Base-by-base conservation (phyloP, 1,140 invertebrate genomes). In the Drosophila subobscura region DNA sequence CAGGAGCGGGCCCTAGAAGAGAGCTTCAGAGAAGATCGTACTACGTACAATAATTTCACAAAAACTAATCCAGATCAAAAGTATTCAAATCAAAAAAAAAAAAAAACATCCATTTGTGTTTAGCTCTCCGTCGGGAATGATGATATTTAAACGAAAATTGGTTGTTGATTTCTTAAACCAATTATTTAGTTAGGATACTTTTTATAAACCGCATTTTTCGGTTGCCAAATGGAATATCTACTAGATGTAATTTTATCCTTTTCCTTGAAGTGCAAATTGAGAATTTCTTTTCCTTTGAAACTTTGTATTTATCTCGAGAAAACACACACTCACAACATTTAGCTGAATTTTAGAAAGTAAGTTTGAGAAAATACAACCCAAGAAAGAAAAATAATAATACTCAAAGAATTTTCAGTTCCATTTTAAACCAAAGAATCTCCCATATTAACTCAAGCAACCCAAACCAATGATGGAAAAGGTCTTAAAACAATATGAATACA, bases 21-120 rank as follows among this genome's bases (percentile, higher is more conserved):
- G 57, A 52, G 50, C 44, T 22, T 53, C 33, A 46, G 27, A 53
- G 50, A 65, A 27, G 58, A 29, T 44, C 29, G 45, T 47, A 53
- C 51, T 57, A 45, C 56, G 74, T 83, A 85, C 77, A 86, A 86
- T 88, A 86, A 88, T 88, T 88, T 88, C 46, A 60, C 20, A 58
- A 75, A 37, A 71, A 74, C 51, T 70, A 68, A 68, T 41, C 50
- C 64, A 76, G 67, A 85, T 85, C 81, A 85, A 85, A 85, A 85
- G 37, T 78, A 86, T 77, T 79, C 3, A 16, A 88, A 88, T 88
- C 83, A 88, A 88, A 79, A 51, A 0, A 20, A 20, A 20, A 20
- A 20, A 20, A 20, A 47, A 77, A 67, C 56, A 71, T 71, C 46
- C 37, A 42, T 56, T 59, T 79, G 42, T 63, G 67, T 81, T 80